A percentile compares a stretch with the other conserved stretches of the same genome.
Evolutionary conservation across 1,140 invertebrate genomes (phyloP).

Genomic region (Rhagoletis pomonella): DNA sequence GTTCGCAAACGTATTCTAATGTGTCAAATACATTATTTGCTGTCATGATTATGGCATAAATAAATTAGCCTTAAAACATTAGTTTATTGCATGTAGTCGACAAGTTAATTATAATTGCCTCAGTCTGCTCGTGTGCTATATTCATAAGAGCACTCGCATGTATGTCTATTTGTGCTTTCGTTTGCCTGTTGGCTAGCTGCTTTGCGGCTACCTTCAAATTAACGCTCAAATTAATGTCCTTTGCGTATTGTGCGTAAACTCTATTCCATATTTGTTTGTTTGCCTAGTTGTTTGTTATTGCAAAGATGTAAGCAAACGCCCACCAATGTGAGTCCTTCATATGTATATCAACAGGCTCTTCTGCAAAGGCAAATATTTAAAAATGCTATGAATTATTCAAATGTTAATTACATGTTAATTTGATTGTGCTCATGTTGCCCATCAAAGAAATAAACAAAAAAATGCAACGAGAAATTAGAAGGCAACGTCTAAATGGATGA

Average conservation of each 20-base stretch:
- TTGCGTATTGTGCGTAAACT: background rate
- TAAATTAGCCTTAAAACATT: conserved; percentile 55
- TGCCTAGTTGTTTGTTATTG: conserved; percentile 16
- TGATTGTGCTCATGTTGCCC: conserved; percentile 55
- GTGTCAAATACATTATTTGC: conserved; percentile 72
- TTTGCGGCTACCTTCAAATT: background rate
- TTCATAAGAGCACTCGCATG: too few species aligned
- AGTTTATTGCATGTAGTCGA: conserved; percentile 57
- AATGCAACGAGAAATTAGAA: background rate
- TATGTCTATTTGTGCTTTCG: too few species aligned
- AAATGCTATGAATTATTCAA: conserved; percentile 57
- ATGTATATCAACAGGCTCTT: background rate
- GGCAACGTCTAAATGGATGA: background rate
- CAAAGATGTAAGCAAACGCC: too few species aligned
- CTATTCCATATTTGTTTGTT: background rate
- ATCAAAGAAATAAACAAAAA: conserved; percentile 10
- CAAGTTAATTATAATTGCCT: conserved; percentile 58
- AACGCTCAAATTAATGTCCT: background rate
- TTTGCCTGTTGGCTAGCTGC: too few species aligned
- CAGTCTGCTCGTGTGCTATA: background rate
- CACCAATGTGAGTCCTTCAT: background rate
- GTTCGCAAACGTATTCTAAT: conserved; percentile 72
- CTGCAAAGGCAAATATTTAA: conserved; percentile 35
- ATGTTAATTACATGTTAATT: conserved; percentile 58
- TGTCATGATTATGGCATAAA: conserved; percentile 66